Evolutionary conservation across 2,797 vertebrate species (phyloP).

Genomic region (Catharus ustulatus): DNA sequence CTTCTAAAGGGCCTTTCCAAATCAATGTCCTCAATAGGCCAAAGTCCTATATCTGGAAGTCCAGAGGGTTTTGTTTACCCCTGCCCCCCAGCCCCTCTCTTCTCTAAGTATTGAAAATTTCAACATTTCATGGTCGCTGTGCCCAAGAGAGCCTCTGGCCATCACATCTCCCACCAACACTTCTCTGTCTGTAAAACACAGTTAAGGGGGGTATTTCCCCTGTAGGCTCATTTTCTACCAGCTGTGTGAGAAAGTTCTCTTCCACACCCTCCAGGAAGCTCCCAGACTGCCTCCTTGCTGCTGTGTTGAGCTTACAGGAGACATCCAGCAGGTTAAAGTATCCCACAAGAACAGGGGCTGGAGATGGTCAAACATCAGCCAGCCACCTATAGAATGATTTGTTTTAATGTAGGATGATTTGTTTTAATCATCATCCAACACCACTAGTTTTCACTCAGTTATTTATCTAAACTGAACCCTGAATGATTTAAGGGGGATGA

Average conservation of each 20-base stretch:
- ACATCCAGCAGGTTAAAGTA: not conserved
- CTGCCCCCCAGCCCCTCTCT: accelerated
- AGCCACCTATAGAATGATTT: not conserved
- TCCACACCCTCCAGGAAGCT: not conserved
- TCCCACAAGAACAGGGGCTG: not conserved
- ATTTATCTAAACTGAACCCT: not conserved
- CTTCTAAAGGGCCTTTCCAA: not conserved
- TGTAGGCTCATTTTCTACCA: not conserved
- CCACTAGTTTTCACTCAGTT: not conserved
- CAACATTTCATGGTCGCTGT: not conserved
- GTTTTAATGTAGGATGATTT: not conserved
- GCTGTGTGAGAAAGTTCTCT: not conserved
- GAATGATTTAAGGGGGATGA: not conserved
- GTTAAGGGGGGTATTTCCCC: not conserved
- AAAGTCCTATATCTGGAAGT: not conserved
- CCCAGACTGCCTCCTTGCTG: not conserved
- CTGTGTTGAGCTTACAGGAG: not conserved
- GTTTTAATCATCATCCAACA: not conserved
- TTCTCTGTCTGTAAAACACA: not conserved
- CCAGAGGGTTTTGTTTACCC: not conserved
- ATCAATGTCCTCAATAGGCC: not conserved
- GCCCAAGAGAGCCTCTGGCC: not conserved
- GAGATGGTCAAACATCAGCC: not conserved
- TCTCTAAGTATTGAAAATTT: not conserved
- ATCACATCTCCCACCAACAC: not conserved